Conservation (phyloP, 2,113 vertebrate genomes). For the Athene cunicularia region DNA sequence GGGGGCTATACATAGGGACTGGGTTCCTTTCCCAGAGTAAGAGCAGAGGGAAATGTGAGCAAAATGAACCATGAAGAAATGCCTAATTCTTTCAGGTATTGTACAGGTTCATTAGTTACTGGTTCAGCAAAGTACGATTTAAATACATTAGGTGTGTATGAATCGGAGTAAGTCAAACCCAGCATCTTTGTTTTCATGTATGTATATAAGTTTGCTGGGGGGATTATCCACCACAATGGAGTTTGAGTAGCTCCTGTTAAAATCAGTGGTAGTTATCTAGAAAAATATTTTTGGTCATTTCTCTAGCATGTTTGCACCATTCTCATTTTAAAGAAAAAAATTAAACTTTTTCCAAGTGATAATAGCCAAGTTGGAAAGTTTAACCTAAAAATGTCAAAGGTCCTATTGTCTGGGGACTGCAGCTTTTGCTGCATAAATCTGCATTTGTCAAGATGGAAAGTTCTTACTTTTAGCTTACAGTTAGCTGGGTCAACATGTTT, state of each 20-base stretch:
- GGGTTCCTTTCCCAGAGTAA: slow-evolving; percentile 32
- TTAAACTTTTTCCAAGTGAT: not conserved
- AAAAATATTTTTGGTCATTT: not conserved
- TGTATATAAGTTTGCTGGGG: not conserved
- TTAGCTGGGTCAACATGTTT: not conserved
- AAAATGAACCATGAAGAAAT: slow-evolving; percentile 28
- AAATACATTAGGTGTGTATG: not conserved
- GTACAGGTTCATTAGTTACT: slow-evolving; percentile 16
- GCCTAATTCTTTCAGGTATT: not conserved
- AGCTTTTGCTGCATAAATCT: not conserved
- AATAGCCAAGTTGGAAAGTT: not conserved
- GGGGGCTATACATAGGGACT: not conserved
- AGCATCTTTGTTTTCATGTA: not conserved
- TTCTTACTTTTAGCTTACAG: not conserved
- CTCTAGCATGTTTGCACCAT: not conserved
- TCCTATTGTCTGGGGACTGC: not conserved
- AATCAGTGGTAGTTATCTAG: not conserved
- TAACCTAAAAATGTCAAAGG: not conserved
- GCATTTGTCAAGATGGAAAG: not conserved
- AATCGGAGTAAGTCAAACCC: not conserved
- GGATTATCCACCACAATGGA: not conserved
- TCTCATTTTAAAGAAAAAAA: not conserved
- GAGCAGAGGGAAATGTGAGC: slow-evolving; percentile 30
- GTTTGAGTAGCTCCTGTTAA: not conserved
- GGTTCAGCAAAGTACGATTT: slow-evolving; percentile 42